Conservation (phyloP, 1,140 invertebrate species). For the Achatina immaculata region DNA sequence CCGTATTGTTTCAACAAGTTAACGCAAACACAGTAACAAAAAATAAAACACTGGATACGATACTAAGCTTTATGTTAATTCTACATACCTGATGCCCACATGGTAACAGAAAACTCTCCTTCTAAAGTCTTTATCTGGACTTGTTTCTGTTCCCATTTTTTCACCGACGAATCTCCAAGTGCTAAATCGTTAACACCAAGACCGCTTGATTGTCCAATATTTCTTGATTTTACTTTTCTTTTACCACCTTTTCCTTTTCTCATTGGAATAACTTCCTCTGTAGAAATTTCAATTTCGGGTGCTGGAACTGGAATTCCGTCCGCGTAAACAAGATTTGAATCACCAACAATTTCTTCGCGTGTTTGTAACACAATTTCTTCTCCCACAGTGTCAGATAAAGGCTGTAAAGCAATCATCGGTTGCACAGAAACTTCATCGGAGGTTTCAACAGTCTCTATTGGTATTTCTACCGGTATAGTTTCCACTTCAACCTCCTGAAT, state of each 20-base stretch:
- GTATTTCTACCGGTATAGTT: constrained; percentile 83
- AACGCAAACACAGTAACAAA: too few species aligned
- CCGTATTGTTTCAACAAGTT: too few species aligned
- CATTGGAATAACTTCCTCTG: constrained; percentile 81
- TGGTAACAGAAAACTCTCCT: constrained; percentile 97
- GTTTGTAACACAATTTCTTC: constrained; percentile 85
- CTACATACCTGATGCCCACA: constrained; percentile 92
- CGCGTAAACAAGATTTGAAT: constrained; percentile 75
- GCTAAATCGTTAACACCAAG: constrained; percentile 57
- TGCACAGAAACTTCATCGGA: constrained; percentile 79
- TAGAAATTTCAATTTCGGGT: constrained; percentile 78
- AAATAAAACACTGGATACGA: too few species aligned
- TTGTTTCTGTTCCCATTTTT: constrained; percentile 98
- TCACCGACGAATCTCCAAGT: constrained; percentile 59
- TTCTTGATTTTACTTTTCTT: constrained; percentile 62
- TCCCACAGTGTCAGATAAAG: constrained; percentile 75
- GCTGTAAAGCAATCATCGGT: constrained; percentile 81
- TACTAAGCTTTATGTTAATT: too few species aligned
- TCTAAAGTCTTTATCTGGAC: constrained; percentile 98
- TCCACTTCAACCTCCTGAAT: constrained; percentile 82
- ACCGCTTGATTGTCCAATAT: constrained; percentile 43
- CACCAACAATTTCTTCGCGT: constrained; percentile 83
- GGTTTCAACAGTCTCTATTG: constrained; percentile 82
- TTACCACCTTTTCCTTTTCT: constrained; percentile 70
- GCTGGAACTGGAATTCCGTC: constrained; percentile 77